phyloP scores from a whole-genome alignment of 2,113 vertebrate species.

The Pampusana beccarii region DNA sequence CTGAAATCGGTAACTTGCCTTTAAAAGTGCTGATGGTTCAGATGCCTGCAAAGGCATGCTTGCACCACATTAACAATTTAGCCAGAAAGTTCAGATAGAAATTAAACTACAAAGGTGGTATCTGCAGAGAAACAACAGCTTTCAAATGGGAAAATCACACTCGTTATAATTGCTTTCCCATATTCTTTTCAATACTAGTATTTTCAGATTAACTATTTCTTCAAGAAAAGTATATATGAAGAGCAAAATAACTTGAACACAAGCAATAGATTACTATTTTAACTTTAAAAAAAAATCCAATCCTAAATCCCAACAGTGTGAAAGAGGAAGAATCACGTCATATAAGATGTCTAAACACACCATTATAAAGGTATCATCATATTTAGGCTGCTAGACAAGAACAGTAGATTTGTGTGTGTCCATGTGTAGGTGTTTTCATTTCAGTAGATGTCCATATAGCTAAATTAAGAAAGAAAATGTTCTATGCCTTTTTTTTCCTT shows the following conservation, averaged over 20 bases:
- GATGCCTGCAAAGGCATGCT: not conserved
- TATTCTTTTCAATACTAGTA: not conserved
- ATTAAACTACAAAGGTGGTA: not conserved
- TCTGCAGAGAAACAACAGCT: not conserved
- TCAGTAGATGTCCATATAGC: rapidly evolving
- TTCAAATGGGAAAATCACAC: not conserved
- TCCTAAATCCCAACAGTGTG: not conserved
- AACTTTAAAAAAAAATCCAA: not conserved
- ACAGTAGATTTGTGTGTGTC: not conserved
- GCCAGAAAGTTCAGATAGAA: not conserved
- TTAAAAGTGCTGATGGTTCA: not conserved
- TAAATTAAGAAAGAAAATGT: not conserved
- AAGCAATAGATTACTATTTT: not conserved
- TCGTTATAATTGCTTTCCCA: not conserved
- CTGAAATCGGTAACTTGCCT: not conserved
- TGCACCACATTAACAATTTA: not conserved
- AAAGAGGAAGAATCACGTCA: not conserved
- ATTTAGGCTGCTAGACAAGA: not conserved
- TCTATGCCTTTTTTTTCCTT: not conserved
- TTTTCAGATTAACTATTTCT: not conserved
- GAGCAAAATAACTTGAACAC: not conserved
- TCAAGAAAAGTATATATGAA: not conserved
- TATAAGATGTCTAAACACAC: not conserved
- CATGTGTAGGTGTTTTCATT: not conserved
- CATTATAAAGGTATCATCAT: not conserved